A percentile compares a stretch with the other conserved stretches of the same genome.
Conservation (phyloP, 2,113 vertebrate genomes). For the Cyanistes caeruleus region DNA sequence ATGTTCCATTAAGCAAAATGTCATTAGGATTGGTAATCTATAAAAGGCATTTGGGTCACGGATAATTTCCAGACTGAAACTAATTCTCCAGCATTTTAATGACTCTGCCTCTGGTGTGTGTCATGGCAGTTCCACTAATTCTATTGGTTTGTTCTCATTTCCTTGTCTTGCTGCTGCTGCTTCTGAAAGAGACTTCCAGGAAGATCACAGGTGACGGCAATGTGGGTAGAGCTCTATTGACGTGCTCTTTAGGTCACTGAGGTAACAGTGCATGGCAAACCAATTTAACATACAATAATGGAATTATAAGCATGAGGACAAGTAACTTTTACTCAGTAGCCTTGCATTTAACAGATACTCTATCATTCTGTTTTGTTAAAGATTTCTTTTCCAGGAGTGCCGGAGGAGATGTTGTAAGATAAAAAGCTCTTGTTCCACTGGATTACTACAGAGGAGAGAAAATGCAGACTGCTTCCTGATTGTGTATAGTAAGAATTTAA, state of each 20-base stretch:
- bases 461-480: not conserved
- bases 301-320: not conserved
- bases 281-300: not conserved
- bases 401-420: fast-evolving
- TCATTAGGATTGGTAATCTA: slow-evolving; percentile 36
- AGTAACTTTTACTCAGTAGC: not conserved
- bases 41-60: not conserved
- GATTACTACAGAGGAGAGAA: not conserved
- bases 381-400: not conserved
- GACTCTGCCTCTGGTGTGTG: fast-evolving
- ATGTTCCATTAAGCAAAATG: not conserved
- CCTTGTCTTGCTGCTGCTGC: not conserved
- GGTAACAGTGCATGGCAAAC: not conserved
- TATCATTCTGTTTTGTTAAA: not conserved
- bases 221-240: not conserved
- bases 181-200: not conserved
- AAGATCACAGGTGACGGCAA: not conserved
- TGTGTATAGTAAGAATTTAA: not conserved
- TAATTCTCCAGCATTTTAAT: slow-evolving; percentile 29
- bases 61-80: slow-evolving; percentile 43
- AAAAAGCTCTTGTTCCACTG: not conserved
- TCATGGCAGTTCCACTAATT: not conserved
- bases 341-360: not conserved
- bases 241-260: not conserved
- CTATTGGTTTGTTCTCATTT: not conserved